Conservation (phyloP, 2,888 invertebrate genomes). For the Prenolepis imparis region DNA sequence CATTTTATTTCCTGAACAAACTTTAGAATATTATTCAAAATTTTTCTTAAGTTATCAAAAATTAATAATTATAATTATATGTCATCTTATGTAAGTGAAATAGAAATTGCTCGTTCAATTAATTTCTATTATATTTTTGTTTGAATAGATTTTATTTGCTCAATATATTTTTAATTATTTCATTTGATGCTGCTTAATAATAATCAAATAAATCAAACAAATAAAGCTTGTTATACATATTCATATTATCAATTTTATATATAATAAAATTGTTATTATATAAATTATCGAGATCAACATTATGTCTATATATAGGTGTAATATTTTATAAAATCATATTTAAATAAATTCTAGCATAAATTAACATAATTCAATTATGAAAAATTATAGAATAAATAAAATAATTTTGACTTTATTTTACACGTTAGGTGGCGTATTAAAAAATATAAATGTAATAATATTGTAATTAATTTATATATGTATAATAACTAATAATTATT, state of each 20-base stretch:
- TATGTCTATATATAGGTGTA: neutral
- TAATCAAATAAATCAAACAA: neutral
- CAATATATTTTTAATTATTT: conserved; percentile 21
- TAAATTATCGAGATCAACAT: neutral
- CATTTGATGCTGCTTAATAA: neutral
- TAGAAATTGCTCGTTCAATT: neutral
- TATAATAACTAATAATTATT: neutral
- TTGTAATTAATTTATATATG: neutral
- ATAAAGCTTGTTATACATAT: neutral
- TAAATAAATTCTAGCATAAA: neutral
- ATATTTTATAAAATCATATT: neutral
- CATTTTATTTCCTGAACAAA: neutral
- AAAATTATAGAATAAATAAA: neutral
- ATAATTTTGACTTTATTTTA: neutral
- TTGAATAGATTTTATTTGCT: neutral
- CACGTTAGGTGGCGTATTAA: neutral
- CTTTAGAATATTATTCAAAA: neutral
- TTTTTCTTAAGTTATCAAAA: neutral
- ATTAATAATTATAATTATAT: neutral
- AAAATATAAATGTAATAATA: neutral
- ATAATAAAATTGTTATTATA: neutral
- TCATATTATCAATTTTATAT: neutral
- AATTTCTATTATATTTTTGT: neutral
- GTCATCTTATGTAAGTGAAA: neutral
- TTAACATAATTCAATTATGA: neutral